A percentile compares a stretch with the other conserved stretches of the same genome.
Evolutionary conservation across 2,797 vertebrate genomes (phyloP).

Genomic region (Holocentrus rufus): DNA sequence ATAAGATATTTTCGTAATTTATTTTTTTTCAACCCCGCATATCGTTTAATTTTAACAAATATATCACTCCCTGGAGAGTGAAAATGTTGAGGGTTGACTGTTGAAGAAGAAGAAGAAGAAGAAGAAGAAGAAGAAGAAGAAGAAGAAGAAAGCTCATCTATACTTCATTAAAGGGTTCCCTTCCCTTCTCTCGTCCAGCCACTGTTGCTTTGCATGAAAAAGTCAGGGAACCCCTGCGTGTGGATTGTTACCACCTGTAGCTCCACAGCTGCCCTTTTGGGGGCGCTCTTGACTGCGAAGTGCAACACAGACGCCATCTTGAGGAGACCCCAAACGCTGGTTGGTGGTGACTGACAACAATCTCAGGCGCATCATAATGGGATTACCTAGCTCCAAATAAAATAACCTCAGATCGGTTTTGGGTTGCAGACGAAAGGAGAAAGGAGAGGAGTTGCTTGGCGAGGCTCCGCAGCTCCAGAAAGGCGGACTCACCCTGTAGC

Average conservation of each 20-base stretch:
- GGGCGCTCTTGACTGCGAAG: slow-evolving; percentile 56
- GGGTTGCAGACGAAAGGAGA: slow-evolving; percentile 14
- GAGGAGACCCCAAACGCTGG: slow-evolving; percentile 73
- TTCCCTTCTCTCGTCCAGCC: no score
- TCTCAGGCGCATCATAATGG: slow-evolving; percentile 73
- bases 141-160: no score
- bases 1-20: no score
- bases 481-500: slow-evolving; percentile 29
- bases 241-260: background rate
- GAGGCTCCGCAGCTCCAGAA: background rate
- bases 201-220: background rate
- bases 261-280: slow-evolving; percentile 34
- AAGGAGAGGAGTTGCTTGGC: slow-evolving; percentile 31
- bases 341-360: slow-evolving; percentile 68
- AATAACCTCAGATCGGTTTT: slow-evolving; percentile 18
- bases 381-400: slow-evolving; percentile 64
- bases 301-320: slow-evolving; percentile 78
- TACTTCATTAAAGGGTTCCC: no score
- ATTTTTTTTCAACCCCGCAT: no score
- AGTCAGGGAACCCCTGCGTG: slow-evolving; percentile 41
- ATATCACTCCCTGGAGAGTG: no score
- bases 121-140: no score
- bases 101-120: no score
- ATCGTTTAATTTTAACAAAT: no score
- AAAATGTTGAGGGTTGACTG: no score